These are phyloP conservation scores for Lasioglossum calceatum DNA, from an alignment of 2,888 invertebrate genomes.

Conservation along the genomic window DNA sequence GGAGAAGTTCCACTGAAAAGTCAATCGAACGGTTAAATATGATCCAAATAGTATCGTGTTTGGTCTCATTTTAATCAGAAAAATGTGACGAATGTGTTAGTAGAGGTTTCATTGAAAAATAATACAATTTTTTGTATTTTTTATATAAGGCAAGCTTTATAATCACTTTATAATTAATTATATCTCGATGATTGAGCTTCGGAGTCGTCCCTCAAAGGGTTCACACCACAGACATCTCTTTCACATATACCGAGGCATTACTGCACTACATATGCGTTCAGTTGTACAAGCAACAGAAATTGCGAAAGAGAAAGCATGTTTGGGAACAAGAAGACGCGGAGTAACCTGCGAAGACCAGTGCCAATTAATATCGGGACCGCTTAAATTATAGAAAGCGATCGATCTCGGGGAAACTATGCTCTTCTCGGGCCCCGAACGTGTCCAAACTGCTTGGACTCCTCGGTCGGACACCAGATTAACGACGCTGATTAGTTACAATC, in stretches of 20 bases:
- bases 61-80: neutral
- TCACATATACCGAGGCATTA: neutral
- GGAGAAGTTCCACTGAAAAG: neutral
- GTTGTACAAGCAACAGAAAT: neutral
- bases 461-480: conserved; percentile 45
- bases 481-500: conserved; percentile 53
- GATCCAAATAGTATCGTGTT: neutral
- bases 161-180: neutral
- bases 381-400: conserved; percentile 37
- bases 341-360: neutral
- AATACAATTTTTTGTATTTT: too few species aligned
- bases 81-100: neutral
- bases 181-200: neutral
- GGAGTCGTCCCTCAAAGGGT: neutral
- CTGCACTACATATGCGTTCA: neutral
- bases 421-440: neutral
- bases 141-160: neutral
- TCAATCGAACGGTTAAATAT: neutral
- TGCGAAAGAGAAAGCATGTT: neutral
- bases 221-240: neutral
- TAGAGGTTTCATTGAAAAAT: neutral
- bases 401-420: conserved; percentile 20
- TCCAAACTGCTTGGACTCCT: conserved; percentile 36
- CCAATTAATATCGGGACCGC: conserved; percentile 21
- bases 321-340: neutral